Conservation (phyloP, 2,797 vertebrate genomes). For the Propithecus deckenii region DNA sequence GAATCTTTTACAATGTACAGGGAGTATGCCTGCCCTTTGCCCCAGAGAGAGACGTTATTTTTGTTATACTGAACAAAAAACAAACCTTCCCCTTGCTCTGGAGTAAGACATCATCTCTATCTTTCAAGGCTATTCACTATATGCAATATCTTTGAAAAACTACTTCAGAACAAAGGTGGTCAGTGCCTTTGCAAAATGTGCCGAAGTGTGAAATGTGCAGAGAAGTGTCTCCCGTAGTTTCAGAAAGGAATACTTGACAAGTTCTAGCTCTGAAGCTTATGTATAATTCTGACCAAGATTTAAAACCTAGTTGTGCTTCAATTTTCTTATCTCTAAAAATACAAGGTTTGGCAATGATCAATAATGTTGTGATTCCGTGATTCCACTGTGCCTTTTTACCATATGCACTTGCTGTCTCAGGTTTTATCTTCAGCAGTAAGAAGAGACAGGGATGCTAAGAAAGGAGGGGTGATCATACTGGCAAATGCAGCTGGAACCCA, state of each 20-base stretch:
- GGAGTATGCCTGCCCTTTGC: background rate
- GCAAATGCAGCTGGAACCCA: background rate
- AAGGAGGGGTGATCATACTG: background rate
- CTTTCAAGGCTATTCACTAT: background rate
- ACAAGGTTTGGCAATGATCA: background rate
- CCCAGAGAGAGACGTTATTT: background rate
- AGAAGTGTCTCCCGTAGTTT: background rate
- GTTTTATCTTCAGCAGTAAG: background rate
- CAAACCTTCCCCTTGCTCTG: background rate
- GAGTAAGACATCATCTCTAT: background rate
- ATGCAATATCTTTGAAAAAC: slow-evolving; percentile 14
- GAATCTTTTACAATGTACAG: background rate
- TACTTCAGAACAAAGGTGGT: background rate
- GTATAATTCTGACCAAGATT: background rate
- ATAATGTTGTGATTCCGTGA: background rate
- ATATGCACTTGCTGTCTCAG: background rate
- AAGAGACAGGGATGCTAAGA: background rate
- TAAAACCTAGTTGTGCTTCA: background rate
- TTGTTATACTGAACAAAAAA: background rate
- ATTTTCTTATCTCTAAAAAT: background rate
- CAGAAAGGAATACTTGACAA: background rate
- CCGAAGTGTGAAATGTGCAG: background rate
- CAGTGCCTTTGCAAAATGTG: background rate
- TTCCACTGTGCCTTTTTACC: background rate
- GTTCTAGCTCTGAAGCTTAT: background rate